phyloP scores from a whole-genome alignment of 2,888 invertebrate species.

The Philhelius pedissequus region DNA sequence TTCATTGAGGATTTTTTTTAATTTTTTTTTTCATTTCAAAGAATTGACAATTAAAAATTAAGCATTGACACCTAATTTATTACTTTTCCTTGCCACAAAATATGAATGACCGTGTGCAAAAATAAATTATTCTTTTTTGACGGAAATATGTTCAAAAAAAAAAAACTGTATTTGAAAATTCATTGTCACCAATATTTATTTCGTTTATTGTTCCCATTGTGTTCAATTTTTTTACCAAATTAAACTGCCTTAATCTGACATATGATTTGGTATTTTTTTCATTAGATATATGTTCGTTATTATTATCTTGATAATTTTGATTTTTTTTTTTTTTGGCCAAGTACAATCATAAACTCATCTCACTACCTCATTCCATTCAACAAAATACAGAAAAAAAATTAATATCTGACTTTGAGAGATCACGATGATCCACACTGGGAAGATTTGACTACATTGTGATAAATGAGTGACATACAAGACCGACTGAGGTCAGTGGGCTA shows the following conservation, averaged over 20 bases:
- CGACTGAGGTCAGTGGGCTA: slow-evolving; percentile 24
- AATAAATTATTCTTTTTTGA: background rate
- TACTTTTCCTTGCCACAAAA: background rate
- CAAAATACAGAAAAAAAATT: background rate
- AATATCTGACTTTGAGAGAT: slow-evolving; percentile 3
- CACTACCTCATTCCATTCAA: background rate
- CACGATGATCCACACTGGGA: background rate
- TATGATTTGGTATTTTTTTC: background rate
- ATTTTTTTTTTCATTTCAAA: background rate
- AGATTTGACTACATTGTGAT: slow-evolving; percentile 4
- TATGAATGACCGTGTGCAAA: background rate
- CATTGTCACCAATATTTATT: slow-evolving; percentile 1
- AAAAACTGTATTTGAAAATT: background rate
- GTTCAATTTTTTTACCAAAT: slow-evolving; percentile 5
- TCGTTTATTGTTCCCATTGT: background rate
- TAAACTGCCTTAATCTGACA: background rate
- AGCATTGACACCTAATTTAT: background rate
- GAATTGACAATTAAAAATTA: background rate
- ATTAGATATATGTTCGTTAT: background rate
- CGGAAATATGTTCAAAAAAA: background rate
- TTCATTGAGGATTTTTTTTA: background rate
- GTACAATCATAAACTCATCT: slow-evolving; percentile 1
- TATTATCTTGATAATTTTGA: slow-evolving; percentile 12
- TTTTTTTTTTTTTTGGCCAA: background rate
- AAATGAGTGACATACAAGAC: slow-evolving; percentile 6